A percentile compares a stretch with the other conserved stretches of the same genome.
These are phyloP conservation scores for Triplophysa siluroides DNA, from an alignment of 2,113 vertebrate genomes.

Conservation along the genomic window DNA sequence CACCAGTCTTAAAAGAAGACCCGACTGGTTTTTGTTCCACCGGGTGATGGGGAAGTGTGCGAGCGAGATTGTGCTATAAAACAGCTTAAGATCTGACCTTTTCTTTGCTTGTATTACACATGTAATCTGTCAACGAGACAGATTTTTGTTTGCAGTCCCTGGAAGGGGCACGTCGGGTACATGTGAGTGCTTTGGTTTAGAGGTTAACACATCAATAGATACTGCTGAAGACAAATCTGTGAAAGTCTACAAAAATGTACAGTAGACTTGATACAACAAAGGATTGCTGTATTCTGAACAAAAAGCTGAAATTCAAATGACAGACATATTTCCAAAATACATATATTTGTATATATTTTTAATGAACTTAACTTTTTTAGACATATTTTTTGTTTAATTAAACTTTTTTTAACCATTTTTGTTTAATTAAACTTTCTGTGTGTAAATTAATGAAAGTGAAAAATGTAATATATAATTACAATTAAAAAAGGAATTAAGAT, in stretches of 20 bases:
- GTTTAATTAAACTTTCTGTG: too few relatives aligned
- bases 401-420: too few relatives aligned
- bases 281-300: too few relatives aligned
- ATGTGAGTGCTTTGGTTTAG: background rate
- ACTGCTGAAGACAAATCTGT: conserved; percentile 12
- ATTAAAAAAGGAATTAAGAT: too few relatives aligned
- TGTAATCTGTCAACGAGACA: conserved; percentile 42
- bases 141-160: conserved; percentile 39
- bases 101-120: conserved; percentile 10
- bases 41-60: conserved; percentile 38
- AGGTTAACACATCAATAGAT: conserved; percentile 21
- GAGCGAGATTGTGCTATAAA: conserved; percentile 48
- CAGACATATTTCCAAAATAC: too few relatives aligned
- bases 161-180: conserved; percentile 26
- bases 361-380: too few relatives aligned
- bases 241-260: background rate
- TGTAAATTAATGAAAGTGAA: too few relatives aligned
- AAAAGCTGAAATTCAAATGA: too few relatives aligned
- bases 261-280: too few relatives aligned
- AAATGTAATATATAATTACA: too few relatives aligned
- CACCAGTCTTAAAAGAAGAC: conserved; percentile 34
- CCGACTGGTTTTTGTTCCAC: conserved; percentile 29
- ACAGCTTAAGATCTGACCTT: conserved; percentile 42
- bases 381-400: too few relatives aligned
- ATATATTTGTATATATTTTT: too few relatives aligned